These are phyloP conservation scores for Ahaetulla prasina DNA, from an alignment of 2,113 vertebrate species.

Conservation along the genomic window DNA sequence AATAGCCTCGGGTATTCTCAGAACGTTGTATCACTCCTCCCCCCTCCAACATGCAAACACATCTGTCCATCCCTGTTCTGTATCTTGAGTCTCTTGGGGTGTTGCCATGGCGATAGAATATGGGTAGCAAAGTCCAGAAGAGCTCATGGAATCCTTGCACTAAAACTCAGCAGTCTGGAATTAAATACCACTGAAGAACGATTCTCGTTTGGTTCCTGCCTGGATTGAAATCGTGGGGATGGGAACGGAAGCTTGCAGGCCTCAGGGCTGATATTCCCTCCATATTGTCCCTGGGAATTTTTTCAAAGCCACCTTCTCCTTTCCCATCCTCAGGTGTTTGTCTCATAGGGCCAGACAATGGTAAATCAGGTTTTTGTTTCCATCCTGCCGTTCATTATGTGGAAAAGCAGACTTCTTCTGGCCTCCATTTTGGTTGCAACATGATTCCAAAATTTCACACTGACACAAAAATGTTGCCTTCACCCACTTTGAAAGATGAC, in stretches of 20 bases:
- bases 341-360: neutral
- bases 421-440: neutral
- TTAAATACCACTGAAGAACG: neutral
- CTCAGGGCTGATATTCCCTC: neutral
- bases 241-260: neutral
- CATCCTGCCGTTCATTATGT: neutral
- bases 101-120: slow-evolving; percentile 6
- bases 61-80: slow-evolving; percentile 13
- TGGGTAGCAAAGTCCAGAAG: neutral
- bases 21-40: too few relatives aligned
- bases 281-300: neutral
- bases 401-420: neutral
- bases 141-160: neutral
- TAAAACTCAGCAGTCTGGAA: neutral
- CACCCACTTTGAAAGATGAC: neutral
- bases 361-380: neutral
- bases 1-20: neutral
- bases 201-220: neutral
- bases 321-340: neutral
- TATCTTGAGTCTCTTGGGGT: neutral
- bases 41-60: neutral
- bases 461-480: neutral
- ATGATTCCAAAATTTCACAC: neutral
- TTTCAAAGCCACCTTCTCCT: too few relatives aligned
- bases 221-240: neutral